A percentile compares a stretch with the other conserved stretches of the same genome.
Evolutionary conservation across 2,797 vertebrate genomes (phyloP).

Genomic region (Synaphobranchus kaupii): DNA sequence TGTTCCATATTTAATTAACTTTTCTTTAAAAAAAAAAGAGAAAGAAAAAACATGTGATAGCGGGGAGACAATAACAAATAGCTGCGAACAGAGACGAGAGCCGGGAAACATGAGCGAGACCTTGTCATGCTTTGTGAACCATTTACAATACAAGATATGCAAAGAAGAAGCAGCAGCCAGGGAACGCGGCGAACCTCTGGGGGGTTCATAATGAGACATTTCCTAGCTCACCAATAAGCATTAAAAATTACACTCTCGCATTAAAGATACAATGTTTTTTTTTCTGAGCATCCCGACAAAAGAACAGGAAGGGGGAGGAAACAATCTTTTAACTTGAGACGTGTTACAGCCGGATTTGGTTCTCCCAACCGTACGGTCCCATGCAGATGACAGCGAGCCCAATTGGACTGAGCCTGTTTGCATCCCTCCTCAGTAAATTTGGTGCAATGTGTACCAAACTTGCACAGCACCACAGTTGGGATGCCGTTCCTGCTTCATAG

Average conservation of each 20-base stretch:
- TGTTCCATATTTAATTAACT: constrained; percentile 99
- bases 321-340: constrained; percentile 14
- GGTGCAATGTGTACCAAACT: constrained; percentile 11
- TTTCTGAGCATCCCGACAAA: constrained; percentile 30
- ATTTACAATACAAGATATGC: constrained; percentile 54
- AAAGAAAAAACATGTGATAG: constrained; percentile 67
- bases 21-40: constrained; percentile 71
- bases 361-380: neutral
- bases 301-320: constrained; percentile 36
- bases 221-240: constrained; percentile 51
- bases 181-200: constrained; percentile 56
- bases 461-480: constrained; percentile 15
- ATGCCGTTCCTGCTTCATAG: constrained; percentile 19
- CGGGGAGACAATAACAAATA: constrained; percentile 81
- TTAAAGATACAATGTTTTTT: constrained; percentile 42
- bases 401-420: constrained; percentile 11
- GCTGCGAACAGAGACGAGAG: constrained; percentile 68
- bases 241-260: constrained; percentile 54
- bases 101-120: constrained; percentile 76
- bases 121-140: constrained; percentile 72
- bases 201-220: constrained; percentile 50
- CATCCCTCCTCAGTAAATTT: constrained; percentile 20
- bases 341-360: constrained; percentile 9
- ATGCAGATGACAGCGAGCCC: neutral
- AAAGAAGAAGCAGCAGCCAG: constrained; percentile 42